Base-by-base conservation (phyloP, 2,888 invertebrate genomes). In the Hirtodrosophila alboralis region DNA sequence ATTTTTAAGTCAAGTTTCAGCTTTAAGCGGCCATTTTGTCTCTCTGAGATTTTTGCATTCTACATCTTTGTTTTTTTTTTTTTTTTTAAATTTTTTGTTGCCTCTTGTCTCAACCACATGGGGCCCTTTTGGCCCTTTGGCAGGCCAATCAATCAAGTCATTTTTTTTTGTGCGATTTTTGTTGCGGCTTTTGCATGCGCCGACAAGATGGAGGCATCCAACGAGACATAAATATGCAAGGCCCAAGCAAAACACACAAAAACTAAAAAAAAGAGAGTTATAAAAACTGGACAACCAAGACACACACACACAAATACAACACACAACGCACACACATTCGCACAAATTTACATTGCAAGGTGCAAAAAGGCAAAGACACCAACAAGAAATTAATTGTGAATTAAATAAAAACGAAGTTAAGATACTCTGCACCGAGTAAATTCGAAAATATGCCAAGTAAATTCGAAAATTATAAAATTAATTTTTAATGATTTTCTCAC, bases 111-210 rank as follows among this genome's bases (percentile, higher is more conserved):
- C 54, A 60, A 12, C 60, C 52, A 47, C 70, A 65, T 58, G 57
- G 66, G 60, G 37, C 54, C 49, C 66, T 51, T 18, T 18, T 18
- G 41, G 40, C 31, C 16, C 58, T 33, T 71, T 81, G 79, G 66
- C 84, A 75, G 84, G 81, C 86, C 88, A 88, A 89, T 89, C 89
- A 88, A 89, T 88, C 88, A 88, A 89, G 88, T 87, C 18, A 4
- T 23, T 23, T 88, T 85, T 84, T 88, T 78, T 34, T 27, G 26
- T 18, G 34, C 21, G 18, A 27, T 28, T 14, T 13, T 18, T 30
- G 14, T 37, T 7, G 43, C 14, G 40, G 53, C 84, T 67, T 86
- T 86, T 85, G 81, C 85, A 81, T 85, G 84, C 80, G 57, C 75
- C 83, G 69, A 52, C 67, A 65, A 84, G 85, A 80, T 83, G 83